Evolutionary conservation across 2,888 invertebrate species (phyloP).

Genomic region (Caenorhabditis japonica): DNA sequence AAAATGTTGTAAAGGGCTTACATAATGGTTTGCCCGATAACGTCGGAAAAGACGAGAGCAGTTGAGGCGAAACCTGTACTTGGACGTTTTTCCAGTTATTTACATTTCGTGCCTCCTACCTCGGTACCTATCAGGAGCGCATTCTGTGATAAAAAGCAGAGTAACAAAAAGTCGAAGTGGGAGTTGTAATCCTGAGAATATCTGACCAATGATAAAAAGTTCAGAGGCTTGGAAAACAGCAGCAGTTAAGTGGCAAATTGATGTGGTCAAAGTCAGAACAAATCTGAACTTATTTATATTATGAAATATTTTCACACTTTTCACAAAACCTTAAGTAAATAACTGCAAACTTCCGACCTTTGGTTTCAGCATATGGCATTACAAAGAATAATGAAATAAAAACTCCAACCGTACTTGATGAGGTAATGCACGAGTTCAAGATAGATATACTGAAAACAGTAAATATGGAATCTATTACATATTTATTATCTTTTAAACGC

Average conservation of each 20-base stretch:
- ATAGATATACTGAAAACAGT: conserved; percentile 47
- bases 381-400: conserved; percentile 38
- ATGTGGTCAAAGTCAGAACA: conserved; percentile 9
- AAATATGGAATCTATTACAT: not conserved
- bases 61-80: conserved; percentile 39
- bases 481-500: no score
- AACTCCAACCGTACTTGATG: conserved; percentile 23
- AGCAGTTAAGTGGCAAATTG: conserved; percentile 27
- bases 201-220: conserved; percentile 47
- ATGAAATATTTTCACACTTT: not conserved
- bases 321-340: conserved; percentile 40
- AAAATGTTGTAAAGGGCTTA: conserved; percentile 23
- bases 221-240: conserved; percentile 46
- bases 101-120: conserved; percentile 13
- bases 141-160: conserved; percentile 49
- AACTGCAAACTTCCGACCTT: conserved; percentile 45
- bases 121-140: conserved; percentile 52
- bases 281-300: conserved; percentile 18
- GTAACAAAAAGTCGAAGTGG: conserved; percentile 46
- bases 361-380: conserved; percentile 46
- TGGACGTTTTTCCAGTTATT: not conserved
- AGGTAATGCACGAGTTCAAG: conserved; percentile 37
- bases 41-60: conserved; percentile 36
- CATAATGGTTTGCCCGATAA: conserved; percentile 45
- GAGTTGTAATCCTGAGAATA: conserved; percentile 15